Base-by-base conservation (phyloP, 2,888 invertebrate species). In the Clivina fossor region DNA sequence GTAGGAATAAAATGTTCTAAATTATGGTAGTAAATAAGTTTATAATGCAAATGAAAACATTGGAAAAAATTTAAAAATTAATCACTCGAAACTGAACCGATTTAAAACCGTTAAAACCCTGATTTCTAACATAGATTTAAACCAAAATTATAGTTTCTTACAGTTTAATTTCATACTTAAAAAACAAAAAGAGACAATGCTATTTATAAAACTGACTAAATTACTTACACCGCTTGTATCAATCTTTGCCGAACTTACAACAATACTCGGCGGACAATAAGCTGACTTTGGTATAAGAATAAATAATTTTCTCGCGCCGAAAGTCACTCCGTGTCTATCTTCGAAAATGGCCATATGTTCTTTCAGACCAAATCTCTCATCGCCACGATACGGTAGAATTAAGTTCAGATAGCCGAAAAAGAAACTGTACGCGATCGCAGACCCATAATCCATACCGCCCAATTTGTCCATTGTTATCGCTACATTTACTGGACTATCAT, bases 371-470 rank as follows among this genome's bases (percentile, higher is more conserved):
- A 69, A 65, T 49, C 68, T 72, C 11, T 66, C 56, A 2, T 69
- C 72, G 1, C 74, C 76, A 30, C 69, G 71, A 8, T 68, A 58
- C 1, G 82, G 81, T 16, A 85, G 67, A 15, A 84, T 71, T 30
- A 82, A 74, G 5, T 71, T 71, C 1, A 85, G 69, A 64, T 84
- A 85, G 0, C 85, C 85, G 60, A 83, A 80, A 64, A 79, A 83
- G 69, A 77, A 85, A 22, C 77, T 82, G 56, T 80, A 79, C 0
- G 85, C 85, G 83, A 85, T 83, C 2, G 81, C 80, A 0, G 78
- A 76, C 0, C 84, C 85, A 62, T 83, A 83, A 61, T 78, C 76
- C 16, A 78, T 63, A 16, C 78, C 65, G 75, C 75, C 35, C 66
- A 71, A 68, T 63, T 70, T 65, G 30, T 65, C 63, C 15, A 74